phyloP scores from a whole-genome alignment of 1,140 invertebrate genomes.

The Zaprionus davidi region DNA sequence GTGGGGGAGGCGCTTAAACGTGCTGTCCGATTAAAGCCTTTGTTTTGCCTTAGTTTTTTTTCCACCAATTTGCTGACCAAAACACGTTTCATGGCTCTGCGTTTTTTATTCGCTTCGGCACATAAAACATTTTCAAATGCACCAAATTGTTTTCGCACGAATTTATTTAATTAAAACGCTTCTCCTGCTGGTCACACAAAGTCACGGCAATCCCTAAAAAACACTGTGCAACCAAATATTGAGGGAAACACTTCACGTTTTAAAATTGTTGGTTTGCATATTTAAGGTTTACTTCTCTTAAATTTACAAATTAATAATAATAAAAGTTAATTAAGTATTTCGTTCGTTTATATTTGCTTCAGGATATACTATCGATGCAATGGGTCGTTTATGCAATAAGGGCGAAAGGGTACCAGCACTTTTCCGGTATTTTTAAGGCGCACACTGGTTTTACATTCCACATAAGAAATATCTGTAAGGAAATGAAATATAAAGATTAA shows the following conservation, averaged over 20 bases:
- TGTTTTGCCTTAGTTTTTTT: constrained; percentile 49
- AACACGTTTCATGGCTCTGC: constrained; percentile 63
- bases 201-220: constrained; percentile 16
- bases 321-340: not conserved
- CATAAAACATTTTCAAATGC: constrained; percentile 62
- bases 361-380: no score
- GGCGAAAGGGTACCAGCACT: no score
- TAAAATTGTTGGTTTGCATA: no score
- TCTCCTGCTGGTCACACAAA: constrained; percentile 33
- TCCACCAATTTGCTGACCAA: constrained; percentile 58
- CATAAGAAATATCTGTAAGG: no score
- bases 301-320: no score
- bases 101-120: constrained; percentile 49
- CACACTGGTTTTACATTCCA: no score
- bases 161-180: constrained; percentile 78
- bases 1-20: constrained; percentile 31
- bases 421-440: no score
- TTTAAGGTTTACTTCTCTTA: no score
- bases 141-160: constrained; percentile 70
- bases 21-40: constrained; percentile 54
- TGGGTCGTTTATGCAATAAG: no score
- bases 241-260: not conserved
- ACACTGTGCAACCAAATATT: constrained; percentile 30
- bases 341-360: not conserved
- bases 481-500: no score